Percentiles rank a stretch among this genome's conserved stretches.
phyloP scores from a whole-genome alignment of 2,113 vertebrate genomes.

The Bettongia penicillata region DNA sequence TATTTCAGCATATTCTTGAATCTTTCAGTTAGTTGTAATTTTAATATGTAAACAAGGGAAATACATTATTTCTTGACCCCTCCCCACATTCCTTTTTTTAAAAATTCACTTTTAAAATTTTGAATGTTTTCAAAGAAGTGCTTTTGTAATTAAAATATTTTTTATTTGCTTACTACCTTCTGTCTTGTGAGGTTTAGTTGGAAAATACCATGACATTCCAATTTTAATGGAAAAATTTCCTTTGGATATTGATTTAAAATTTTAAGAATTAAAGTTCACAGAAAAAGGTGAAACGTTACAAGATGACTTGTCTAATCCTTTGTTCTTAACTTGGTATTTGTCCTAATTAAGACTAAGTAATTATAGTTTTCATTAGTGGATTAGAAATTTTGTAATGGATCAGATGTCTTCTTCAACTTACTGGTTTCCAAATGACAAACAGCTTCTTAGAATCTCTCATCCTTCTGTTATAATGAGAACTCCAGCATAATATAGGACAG shows the following conservation, averaged over 20 bases:
- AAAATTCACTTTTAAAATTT: too few species aligned
- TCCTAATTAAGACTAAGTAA: not conserved
- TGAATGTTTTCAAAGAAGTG: too few species aligned
- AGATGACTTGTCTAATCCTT: not conserved
- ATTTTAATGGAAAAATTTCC: too few species aligned
- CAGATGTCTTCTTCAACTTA: not conserved
- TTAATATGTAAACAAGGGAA: not conserved
- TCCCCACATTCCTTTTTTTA: not conserved
- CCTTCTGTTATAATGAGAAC: too few species aligned
- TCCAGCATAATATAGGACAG: too few species aligned
- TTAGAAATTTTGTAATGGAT: slow-evolving; percentile 9
- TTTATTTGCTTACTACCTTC: too few species aligned
- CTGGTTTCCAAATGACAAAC: slow-evolving; percentile 13
- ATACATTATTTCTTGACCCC: not conserved
- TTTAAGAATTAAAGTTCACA: slow-evolving; percentile 12
- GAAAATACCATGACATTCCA: too few species aligned
- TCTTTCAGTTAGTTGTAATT: too few species aligned
- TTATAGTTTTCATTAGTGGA: not conserved
- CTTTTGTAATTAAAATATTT: too few species aligned
- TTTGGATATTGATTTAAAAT: slow-evolving; percentile 4
- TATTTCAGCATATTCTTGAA: too few species aligned
- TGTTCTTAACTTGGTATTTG: not conserved
- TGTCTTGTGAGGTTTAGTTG: too few species aligned
- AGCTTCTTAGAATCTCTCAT: too few species aligned
- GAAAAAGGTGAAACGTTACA: not conserved